Conservation (phyloP, 2,113 vertebrate genomes). For the Gadus macrocephalus region DNA sequence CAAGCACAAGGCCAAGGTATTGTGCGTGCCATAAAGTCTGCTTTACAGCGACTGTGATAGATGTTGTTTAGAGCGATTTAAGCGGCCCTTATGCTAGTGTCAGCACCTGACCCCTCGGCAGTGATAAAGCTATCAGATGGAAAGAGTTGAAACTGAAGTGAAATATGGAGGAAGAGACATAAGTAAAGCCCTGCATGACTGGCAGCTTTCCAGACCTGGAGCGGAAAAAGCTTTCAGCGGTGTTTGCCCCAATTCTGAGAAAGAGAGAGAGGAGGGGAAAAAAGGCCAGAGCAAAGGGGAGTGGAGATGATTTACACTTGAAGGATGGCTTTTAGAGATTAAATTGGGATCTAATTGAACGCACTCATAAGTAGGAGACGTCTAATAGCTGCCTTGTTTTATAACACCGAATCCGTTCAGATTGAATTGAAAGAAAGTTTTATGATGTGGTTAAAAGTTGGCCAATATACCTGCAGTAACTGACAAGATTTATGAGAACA, state of each 20-base stretch:
- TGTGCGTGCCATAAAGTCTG: constrained; percentile 62
- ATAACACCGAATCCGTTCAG: too few species aligned
- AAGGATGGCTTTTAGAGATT: too few species aligned
- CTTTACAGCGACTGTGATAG: constrained; percentile 73
- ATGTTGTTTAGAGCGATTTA: constrained; percentile 75
- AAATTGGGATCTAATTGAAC: too few species aligned
- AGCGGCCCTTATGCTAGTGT: constrained; percentile 74
- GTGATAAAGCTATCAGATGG: constrained; percentile 73
- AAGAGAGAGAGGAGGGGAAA: constrained; percentile 3
- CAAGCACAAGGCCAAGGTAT: constrained; percentile 55
- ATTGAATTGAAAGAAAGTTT: too few species aligned
- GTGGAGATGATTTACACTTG: neutral
- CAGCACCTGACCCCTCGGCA: constrained; percentile 74
- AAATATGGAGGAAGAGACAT: constrained; percentile 67
- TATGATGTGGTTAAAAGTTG: too few species aligned
- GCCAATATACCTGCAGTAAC: too few species aligned
- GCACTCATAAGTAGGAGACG: too few species aligned
- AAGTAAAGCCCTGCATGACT: constrained; percentile 61
- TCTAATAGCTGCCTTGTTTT: too few species aligned
- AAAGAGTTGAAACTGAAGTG: constrained; percentile 64
- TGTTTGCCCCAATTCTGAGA: constrained; percentile 17
- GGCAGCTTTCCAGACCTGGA: constrained; percentile 48
- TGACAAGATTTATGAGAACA: too few species aligned
- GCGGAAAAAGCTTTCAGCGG: constrained; percentile 14
- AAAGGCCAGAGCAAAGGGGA: neutral